phyloP scores from a whole-genome alignment of 2,888 invertebrate genomes.

The Leuctra nigra region DNA sequence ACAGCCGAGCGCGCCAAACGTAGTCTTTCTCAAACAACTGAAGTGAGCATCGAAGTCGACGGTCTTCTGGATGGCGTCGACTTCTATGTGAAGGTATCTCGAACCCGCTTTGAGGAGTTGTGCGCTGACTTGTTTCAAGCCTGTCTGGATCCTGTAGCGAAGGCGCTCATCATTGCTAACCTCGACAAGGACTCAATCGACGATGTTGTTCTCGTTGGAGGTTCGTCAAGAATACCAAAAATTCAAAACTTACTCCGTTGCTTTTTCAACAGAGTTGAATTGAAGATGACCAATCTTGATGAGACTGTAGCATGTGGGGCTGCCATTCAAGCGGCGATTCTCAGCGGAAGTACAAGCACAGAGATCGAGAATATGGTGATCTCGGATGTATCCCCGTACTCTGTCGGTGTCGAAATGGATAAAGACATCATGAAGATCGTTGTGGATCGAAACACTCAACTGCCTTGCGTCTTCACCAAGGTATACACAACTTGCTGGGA shows the following conservation, averaged over 20 bases:
- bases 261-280: slow-evolving; percentile 92
- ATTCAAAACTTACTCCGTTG: slow-evolving; percentile 44
- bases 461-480: slow-evolving; percentile 94
- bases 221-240: slow-evolving; percentile 96
- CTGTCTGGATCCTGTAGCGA: slow-evolving; percentile 66
- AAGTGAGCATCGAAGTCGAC: slow-evolving; percentile 61
- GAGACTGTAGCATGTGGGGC: slow-evolving; percentile 97
- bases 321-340: slow-evolving; percentile 84
- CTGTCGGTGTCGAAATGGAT: slow-evolving; percentile 80
- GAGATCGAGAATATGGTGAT: slow-evolving; percentile 79
- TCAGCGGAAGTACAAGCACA: slow-evolving; percentile 57
- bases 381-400: slow-evolving; percentile 88
- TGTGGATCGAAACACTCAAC: slow-evolving; percentile 95
- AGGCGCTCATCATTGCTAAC: slow-evolving; percentile 83
- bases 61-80: slow-evolving; percentile 55
- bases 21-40: slow-evolving; percentile 46
- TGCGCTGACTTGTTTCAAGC: slow-evolving; percentile 93
- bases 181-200: slow-evolving; percentile 89
- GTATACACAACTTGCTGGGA: slow-evolving; percentile 96
- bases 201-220: slow-evolving; percentile 92
- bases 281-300: slow-evolving; percentile 97
- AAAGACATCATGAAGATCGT: slow-evolving; percentile 93
- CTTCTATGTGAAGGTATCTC: slow-evolving; percentile 54
- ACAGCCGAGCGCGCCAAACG: slow-evolving; percentile 46
- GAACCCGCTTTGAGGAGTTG: slow-evolving; percentile 84